Base-by-base conservation (phyloP, 2,888 invertebrate genomes). In the Cephus nigrinus region DNA sequence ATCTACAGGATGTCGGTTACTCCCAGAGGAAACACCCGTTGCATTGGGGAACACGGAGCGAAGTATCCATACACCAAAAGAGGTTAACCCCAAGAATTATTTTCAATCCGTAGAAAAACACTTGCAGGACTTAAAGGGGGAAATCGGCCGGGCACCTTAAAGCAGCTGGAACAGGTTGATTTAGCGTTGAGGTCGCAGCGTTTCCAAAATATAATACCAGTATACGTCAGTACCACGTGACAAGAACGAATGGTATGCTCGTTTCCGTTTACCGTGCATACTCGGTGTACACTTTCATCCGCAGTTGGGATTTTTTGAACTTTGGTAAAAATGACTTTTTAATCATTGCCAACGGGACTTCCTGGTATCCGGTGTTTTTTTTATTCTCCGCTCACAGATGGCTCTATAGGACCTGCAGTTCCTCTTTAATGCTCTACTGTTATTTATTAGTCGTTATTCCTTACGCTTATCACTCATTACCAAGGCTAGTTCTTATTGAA, bases 381-480 rank as follows among this genome's bases (percentile, higher is more conserved):
- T 78, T 78, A 69, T 35, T 55, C 73, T 73, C 35, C 68, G 68
- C 71, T 55, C 55, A 71, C 69, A 77, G 76, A 78, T 78, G 75
- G 82, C 55, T 55, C 55, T 55, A 9, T 23, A 55, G 55, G 55
- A 23, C 23, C 23, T 23, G 23, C 78, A 79, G 78, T 79, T 81
- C 79, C 80, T 82, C 84, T 84, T 86, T 85, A 85, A 86, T 83
- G 84, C 82, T 85, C 83, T 79, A 84, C 86, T 83, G 82, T 86
- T 86, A 85, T 86, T 87, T 85, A 85, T 87, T 85, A 82, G 83
- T 85, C 83, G 83, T 87, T 87, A 87, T 86, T 83, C 81, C 83
- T 83, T 79, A 78, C 83, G 82, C 84, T 87, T 83, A 85, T 85
- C 85, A 86, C 83, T 77, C 81, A 78, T 76, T 80, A 82, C 81